Conservation (phyloP, 2,113 vertebrate genomes). For the Upupa epops region DNA sequence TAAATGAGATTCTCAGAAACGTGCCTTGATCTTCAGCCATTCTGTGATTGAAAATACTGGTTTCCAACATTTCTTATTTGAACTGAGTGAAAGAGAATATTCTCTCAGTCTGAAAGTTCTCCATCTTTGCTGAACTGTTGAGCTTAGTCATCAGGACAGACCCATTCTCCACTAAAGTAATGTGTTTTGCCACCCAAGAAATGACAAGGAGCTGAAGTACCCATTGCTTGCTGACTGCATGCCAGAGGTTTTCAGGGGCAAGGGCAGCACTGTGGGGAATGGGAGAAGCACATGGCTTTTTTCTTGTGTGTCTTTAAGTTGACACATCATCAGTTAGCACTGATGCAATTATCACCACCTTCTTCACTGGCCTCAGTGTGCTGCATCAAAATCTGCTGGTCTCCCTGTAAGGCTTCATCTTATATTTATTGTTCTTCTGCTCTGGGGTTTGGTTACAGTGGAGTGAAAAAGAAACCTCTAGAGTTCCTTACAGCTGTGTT, state of each 20-base stretch:
- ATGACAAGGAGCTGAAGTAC: background rate
- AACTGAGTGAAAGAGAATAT: background rate
- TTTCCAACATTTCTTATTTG: background rate
- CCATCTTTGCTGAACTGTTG: background rate
- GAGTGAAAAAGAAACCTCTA: background rate
- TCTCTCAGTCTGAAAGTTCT: background rate
- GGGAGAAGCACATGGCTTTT: background rate
- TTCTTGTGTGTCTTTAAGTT: background rate
- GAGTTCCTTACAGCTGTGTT: background rate
- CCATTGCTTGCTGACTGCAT: background rate
- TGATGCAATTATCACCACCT: background rate
- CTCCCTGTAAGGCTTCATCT: background rate
- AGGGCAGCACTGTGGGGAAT: background rate
- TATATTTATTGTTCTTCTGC: background rate
- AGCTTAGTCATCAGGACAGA: background rate
- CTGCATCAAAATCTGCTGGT: background rate
- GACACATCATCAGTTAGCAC: background rate
- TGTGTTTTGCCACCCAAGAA: conserved; percentile 1
- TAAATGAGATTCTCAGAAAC: conserved; percentile 19
- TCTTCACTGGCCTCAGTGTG: background rate
- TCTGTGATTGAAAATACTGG: background rate
- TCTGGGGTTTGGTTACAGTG: background rate
- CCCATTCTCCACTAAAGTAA: background rate
- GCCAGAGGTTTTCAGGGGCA: background rate
- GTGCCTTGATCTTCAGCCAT: conserved; percentile 18